Conservation (phyloP, 2,797 vertebrate species). For the Merluccius polli region DNA sequence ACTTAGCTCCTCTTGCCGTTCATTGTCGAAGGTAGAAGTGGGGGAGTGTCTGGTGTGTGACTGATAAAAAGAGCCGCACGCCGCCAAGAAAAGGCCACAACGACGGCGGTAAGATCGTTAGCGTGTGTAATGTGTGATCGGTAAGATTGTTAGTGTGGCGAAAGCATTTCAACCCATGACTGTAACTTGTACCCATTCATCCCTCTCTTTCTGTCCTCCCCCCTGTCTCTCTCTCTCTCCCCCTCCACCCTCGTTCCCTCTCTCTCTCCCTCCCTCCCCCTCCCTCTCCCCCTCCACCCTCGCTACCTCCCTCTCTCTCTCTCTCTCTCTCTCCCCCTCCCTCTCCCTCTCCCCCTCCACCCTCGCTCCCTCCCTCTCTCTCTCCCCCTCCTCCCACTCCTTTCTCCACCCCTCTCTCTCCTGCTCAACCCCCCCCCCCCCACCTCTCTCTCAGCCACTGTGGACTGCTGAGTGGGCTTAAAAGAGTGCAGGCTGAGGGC, state of each 20-base stretch:
- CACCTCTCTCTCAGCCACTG: neutral
- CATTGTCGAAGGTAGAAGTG: neutral
- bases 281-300: neutral
- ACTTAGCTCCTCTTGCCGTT: neutral
- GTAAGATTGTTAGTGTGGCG: neutral
- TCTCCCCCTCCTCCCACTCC: neutral
- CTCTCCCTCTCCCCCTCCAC: no score
- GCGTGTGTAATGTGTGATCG: no score
- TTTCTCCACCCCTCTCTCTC: neutral
- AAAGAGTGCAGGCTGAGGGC: neutral
- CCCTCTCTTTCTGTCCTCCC: no score
- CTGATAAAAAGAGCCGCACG: neutral
- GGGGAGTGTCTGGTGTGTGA: neutral
- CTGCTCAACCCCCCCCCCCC: neutral
- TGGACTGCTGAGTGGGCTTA: neutral
- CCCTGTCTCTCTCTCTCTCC: neutral
- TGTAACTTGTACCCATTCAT: neutral
- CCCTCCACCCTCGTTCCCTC: neutral
- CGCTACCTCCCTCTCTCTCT: neutral
- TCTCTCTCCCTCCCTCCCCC: neutral
- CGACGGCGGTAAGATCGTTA: neutral
- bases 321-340: neutral
- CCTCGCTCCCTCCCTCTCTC: neutral
- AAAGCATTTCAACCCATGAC: neutral
- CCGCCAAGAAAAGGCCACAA: no score